phyloP scores from a whole-genome alignment of 2,113 vertebrate species.

The Toxotes jaculatrix region DNA sequence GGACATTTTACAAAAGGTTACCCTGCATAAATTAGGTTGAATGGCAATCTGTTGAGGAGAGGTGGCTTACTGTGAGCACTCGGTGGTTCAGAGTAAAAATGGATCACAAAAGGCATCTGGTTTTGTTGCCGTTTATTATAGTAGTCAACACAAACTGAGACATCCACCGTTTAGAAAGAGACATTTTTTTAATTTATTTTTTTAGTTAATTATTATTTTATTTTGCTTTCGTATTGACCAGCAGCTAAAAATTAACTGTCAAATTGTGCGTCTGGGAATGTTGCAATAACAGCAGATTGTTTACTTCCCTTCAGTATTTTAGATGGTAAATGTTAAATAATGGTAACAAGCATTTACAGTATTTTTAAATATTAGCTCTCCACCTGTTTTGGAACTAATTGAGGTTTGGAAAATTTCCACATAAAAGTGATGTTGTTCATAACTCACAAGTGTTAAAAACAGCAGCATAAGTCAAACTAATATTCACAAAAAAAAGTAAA shows the following conservation, averaged over 20 bases:
- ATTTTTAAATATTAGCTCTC: neutral
- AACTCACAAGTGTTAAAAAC: neutral
- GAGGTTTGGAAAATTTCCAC: neutral
- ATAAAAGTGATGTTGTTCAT: neutral
- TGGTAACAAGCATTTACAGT: neutral
- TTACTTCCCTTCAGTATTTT: neutral
- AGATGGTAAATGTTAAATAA: neutral
- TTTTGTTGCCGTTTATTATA: constrained; percentile 31
- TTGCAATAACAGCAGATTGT: constrained; percentile 6
- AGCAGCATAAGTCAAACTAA: neutral
- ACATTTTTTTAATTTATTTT: neutral
- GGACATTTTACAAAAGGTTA: constrained; percentile 83
- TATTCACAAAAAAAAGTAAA: neutral
- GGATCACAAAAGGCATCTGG: constrained; percentile 64
- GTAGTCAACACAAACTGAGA: neutral
- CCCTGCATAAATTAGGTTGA: constrained; percentile 75
- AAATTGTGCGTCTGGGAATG: constrained; percentile 13
- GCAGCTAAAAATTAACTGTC: neutral
- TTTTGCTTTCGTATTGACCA: neutral
- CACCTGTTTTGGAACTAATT: neutral
- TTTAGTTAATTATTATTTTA: no score
- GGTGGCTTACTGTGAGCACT: constrained; percentile 53
- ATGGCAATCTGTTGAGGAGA: constrained; percentile 77
- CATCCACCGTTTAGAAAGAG: neutral
- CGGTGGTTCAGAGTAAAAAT: constrained; percentile 41